Percentiles rank a stretch among this genome's conserved stretches.
Evolutionary conservation across 1,140 invertebrate genomes (phyloP).

Genomic region (Leucophenga varia): DNA sequence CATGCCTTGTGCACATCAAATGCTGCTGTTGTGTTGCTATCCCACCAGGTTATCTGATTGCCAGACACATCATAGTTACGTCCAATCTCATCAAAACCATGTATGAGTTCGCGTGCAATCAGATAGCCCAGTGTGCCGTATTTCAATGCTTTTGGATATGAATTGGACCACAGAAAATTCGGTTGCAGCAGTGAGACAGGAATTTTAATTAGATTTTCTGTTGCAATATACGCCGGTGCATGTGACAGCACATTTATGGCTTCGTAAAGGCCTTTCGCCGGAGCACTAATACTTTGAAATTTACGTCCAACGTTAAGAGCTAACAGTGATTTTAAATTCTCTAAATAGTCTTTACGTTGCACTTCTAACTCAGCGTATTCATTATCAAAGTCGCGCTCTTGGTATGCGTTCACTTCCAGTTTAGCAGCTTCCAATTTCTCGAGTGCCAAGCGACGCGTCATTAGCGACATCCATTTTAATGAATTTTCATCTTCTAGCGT

Average conservation of each 20-base stretch:
- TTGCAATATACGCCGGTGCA: constrained; percentile 17
- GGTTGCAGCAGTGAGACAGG: constrained; percentile 41
- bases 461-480: constrained; percentile 26
- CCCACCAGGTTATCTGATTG: constrained; percentile 27
- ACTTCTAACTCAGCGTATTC: constrained; percentile 24
- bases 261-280: background rate
- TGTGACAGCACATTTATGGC: background rate
- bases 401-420: constrained; percentile 25
- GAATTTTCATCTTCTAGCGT: constrained; percentile 20
- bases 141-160: constrained; percentile 48
- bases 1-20: constrained; percentile 33
- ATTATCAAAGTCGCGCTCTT: constrained; percentile 26
- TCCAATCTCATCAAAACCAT: constrained; percentile 62
- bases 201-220: constrained; percentile 27
- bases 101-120: constrained; percentile 66
- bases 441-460: constrained; percentile 23
- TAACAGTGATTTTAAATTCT: constrained; percentile 26
- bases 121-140: constrained; percentile 62
- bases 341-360: constrained; percentile 26
- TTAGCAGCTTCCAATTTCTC: constrained; percentile 31
- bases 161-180: constrained; percentile 41
- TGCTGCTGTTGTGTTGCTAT: constrained; percentile 20
- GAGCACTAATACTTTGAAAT: background rate
- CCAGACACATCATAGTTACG: constrained; percentile 56
- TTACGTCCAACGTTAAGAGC: background rate